A percentile compares a stretch with the other conserved stretches of the same genome.
phyloP scores from a whole-genome alignment of 2,797 vertebrate species.

The Eospalax fontanierii region DNA sequence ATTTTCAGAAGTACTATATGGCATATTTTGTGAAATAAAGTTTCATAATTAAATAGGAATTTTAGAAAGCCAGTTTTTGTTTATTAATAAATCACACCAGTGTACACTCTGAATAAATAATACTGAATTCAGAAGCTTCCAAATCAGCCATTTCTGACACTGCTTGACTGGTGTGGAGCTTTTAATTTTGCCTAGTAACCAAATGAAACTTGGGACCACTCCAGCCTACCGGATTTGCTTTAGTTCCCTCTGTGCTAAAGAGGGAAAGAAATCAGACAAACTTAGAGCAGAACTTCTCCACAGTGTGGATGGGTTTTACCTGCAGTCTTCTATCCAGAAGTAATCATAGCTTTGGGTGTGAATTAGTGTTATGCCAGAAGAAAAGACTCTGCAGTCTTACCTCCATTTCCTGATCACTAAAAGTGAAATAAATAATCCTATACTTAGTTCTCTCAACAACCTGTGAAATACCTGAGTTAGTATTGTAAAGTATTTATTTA shows the following conservation, averaged over 20 bases:
- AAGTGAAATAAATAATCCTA: background rate
- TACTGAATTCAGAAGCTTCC: constrained; percentile 51
- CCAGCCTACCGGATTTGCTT: background rate
- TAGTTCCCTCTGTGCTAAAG: background rate
- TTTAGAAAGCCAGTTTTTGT: background rate
- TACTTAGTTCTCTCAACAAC: background rate
- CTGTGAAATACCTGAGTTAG: constrained; percentile 37
- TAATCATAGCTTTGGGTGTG: background rate
- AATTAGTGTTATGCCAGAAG: background rate
- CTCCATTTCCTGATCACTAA: constrained; percentile 25
- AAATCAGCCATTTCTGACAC: constrained; percentile 19
- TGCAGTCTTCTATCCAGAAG: background rate
- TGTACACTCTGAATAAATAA: background rate
- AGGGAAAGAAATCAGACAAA: background rate
- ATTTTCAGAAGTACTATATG: constrained; percentile 27
- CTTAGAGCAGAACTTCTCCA: background rate
- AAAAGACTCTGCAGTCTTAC: background rate
- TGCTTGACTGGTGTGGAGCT: background rate
- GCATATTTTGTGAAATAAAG: constrained; percentile 37
- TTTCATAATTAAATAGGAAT: constrained; percentile 28
- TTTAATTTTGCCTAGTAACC: constrained; percentile 25
- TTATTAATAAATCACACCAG: constrained; percentile 19
- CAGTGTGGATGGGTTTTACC: background rate
- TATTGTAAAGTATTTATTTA: constrained; percentile 11
- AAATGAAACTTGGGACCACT: background rate